Conservation (phyloP, 2,797 vertebrate species). For the Aphelocoma californica region DNA sequence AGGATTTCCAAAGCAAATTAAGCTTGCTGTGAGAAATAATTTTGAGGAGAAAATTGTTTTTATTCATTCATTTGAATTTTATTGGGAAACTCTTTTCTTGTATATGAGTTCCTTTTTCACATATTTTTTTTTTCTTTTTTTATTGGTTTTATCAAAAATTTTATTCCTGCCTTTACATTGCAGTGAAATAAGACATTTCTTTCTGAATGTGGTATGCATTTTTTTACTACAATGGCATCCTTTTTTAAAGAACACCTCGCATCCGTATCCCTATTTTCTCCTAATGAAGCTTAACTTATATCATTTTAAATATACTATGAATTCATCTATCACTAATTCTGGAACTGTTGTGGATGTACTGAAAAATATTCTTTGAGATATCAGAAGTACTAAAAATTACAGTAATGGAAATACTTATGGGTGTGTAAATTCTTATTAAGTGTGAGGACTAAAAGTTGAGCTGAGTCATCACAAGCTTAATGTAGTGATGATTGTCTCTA, state of each 20-base stretch:
- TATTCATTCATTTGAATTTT: neutral
- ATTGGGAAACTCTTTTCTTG: neutral
- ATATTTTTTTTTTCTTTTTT: neutral
- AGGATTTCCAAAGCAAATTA: neutral
- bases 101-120: neutral
- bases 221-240: fast-evolving
- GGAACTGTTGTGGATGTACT: neutral
- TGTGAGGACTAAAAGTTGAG: neutral
- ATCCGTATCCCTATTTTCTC: neutral
- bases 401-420: neutral
- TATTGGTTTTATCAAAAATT: neutral
- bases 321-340: neutral
- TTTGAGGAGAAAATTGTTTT: fast-evolving
- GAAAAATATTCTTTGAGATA: neutral
- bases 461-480: neutral
- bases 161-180: neutral
- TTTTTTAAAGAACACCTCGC: neutral
- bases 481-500: neutral
- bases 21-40: neutral
- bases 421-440: neutral
- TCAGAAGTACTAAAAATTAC: neutral
- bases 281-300: neutral
- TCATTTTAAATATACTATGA: neutral
- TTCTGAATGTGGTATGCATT: neutral
- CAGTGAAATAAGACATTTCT: neutral